Percentiles rank a stretch among this genome's conserved stretches.
Evolutionary conservation across 2,888 invertebrate genomes (phyloP).

Genomic region (Luffia ferchaultella): DNA sequence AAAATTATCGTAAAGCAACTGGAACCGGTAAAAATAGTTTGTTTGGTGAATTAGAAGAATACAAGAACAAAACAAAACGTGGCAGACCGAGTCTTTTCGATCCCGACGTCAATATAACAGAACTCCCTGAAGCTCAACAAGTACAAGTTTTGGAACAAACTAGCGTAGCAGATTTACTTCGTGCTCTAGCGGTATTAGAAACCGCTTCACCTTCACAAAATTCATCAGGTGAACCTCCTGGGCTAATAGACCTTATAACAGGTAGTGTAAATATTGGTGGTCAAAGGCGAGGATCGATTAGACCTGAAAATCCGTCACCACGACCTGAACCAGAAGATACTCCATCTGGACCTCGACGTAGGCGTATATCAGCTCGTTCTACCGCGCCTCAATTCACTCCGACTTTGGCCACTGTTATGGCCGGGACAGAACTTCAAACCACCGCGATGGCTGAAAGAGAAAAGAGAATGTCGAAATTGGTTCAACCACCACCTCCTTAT

Average conservation of each 20-base stretch:
- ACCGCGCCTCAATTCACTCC: conserved; percentile 52
- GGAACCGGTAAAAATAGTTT: conserved; percentile 26
- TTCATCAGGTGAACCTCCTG: conserved; percentile 22
- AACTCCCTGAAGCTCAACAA: conserved; percentile 49
- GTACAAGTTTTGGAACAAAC: conserved; percentile 80
- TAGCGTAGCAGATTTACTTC: conserved; percentile 81
- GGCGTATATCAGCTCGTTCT: conserved; percentile 49
- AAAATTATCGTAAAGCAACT: conserved; percentile 26
- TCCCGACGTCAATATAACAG: conserved; percentile 44
- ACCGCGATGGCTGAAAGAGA: conserved; percentile 51
- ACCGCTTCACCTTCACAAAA: conserved; percentile 29
- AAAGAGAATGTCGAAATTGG: conserved; percentile 47
- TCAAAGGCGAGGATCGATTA: conserved; percentile 38
- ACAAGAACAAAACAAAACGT: conserved; percentile 42
- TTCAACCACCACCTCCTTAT: conserved; percentile 51
- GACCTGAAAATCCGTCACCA: conserved; percentile 37
- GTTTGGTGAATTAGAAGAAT: conserved; percentile 40
- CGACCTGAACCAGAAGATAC: conserved; percentile 30
- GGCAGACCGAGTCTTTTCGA: conserved; percentile 55
- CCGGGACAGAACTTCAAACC: conserved; percentile 49
- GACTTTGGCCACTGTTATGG: conserved; percentile 51
- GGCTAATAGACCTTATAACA: conserved; percentile 32
- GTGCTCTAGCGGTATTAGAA: conserved; percentile 76
- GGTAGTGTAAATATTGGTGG: conserved; percentile 19
- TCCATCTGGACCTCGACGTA: conserved; percentile 35